Conservation (phyloP, 2,888 invertebrate genomes). For the Catocala nupta region DNA sequence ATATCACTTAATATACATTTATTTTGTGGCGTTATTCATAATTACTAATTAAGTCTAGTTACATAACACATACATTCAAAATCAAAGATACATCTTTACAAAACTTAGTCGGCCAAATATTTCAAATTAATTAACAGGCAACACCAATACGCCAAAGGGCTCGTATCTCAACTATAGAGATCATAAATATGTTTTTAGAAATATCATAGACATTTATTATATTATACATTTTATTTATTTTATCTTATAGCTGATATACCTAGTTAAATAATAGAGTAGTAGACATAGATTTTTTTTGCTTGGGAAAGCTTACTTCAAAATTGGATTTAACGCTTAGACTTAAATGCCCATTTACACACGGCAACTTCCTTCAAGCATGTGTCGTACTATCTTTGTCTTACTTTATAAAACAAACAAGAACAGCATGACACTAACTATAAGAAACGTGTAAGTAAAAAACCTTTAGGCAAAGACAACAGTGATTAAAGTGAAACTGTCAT, state of each 20-base stretch:
- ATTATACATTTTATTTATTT: not conserved
- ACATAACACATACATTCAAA: slow-evolving; percentile 52
- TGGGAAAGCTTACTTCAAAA: no score
- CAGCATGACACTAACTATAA: no score
- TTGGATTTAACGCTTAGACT: no score
- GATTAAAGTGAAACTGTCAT: no score
- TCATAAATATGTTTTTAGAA: slow-evolving; percentile 15
- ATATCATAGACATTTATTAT: slow-evolving; percentile 6
- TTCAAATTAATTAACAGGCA: slow-evolving; percentile 31
- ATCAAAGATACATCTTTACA: slow-evolving; percentile 48
- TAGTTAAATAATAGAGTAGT: not conserved
- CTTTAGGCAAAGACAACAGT: no score
- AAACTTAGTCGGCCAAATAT: slow-evolving; percentile 30
- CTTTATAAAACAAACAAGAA: no score
- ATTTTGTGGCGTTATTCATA: slow-evolving; percentile 66
- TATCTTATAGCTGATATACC: not conserved
- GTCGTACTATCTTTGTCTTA: no score
- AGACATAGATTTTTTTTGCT: no score
- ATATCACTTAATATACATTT: slow-evolving; percentile 60
- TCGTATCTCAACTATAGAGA: slow-evolving; percentile 29
- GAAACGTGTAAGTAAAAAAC: no score
- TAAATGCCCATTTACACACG: no score
- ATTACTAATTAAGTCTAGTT: slow-evolving; percentile 55
- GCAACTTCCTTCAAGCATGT: no score
- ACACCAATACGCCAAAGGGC: slow-evolving; percentile 27